These are phyloP conservation scores for Coelopa pilipes DNA, from an alignment of 2,888 invertebrate genomes.

Conservation along the genomic window DNA sequence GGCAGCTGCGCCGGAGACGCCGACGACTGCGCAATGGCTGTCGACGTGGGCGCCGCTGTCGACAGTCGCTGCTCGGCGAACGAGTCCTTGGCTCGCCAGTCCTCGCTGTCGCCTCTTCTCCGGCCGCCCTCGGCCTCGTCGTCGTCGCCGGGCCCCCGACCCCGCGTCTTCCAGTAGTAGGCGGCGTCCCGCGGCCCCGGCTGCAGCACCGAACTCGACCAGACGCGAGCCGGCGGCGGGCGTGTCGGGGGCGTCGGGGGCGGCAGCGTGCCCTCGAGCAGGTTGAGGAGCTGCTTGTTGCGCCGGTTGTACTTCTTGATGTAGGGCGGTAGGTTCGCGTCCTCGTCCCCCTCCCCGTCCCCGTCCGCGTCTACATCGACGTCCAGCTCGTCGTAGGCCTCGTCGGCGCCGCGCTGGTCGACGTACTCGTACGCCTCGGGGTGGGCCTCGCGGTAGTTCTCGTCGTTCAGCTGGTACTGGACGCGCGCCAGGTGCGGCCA, in stretches of 20 bases:
- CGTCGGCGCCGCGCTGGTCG: slow-evolving; percentile 50
- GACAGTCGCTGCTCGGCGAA: slow-evolving; percentile 51
- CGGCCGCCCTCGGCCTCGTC: slow-evolving; percentile 13
- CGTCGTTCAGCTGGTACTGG: slow-evolving; percentile 61
- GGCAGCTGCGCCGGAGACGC: slow-evolving; percentile 25
- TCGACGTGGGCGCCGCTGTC: slow-evolving; percentile 39
- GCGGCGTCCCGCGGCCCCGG: slow-evolving; percentile 55
- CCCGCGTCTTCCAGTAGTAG: slow-evolving; percentile 58
- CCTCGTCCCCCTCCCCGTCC: slow-evolving; percentile 53
- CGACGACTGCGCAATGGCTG: slow-evolving; percentile 34
- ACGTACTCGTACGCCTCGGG: neutral
- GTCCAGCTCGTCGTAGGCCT: slow-evolving; percentile 42
- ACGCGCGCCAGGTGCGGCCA: slow-evolving; percentile 65
- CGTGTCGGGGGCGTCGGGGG: slow-evolving; percentile 50
- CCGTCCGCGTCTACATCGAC: slow-evolving; percentile 46
- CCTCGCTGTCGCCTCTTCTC: neutral
- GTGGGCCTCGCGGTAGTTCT: slow-evolving; percentile 55
- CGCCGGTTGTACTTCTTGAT: slow-evolving; percentile 65
- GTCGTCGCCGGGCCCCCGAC: slow-evolving; percentile 52
- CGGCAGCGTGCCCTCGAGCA: slow-evolving; percentile 63
- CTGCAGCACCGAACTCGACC: slow-evolving; percentile 54
- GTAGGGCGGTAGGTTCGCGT: slow-evolving; percentile 63
- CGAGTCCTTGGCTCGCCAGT: slow-evolving; percentile 49
- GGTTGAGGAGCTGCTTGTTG: slow-evolving; percentile 63
- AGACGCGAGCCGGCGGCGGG: slow-evolving; percentile 40